Base-by-base conservation (phyloP, 2,888 invertebrate species). In the Shargacucullia verbasci region DNA sequence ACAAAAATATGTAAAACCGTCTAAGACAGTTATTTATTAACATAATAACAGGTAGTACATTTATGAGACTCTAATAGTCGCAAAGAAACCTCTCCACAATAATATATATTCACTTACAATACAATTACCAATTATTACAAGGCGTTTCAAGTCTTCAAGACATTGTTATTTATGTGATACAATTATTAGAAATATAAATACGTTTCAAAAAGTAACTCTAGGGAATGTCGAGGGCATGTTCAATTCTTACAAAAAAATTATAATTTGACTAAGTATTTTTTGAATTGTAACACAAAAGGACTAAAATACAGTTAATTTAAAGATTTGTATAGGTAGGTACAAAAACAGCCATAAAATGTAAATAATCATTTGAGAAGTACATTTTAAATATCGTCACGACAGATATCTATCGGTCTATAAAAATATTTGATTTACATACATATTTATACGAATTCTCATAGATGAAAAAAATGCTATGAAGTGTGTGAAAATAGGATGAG, bases 1-100 rank as follows among this genome's bases (percentile, higher is more conserved):
- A 85, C 84, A 73, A 78, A 79, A 78, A 63, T 67, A 41, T 64
- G 44, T 55, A 53, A 41, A 59, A 58, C 59, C 50, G 61, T 73
- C 60, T 65, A 64, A 58, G 71, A 74, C 34, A 73, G 61, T 56
- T 59, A 25, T 47, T 64, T 65, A 58, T 45, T 61, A 54, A 71
- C 50, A 65, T 63, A 65, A 73, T 61, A 72, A 62, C 54, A 68
- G 53, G 48, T 60, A 62, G 60, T 70, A 70, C 53, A 68, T 70
- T 38, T 56, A 55, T 15, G 43, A 31, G 61, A 59, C 43, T 39
- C 34, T 56, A 60, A 44, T 59, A 75, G 52, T 25, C 63, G 49
- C 57, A 64, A 41, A 60, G 38, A 64, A 56, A 58, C 45, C 13
- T 58, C 52, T 65, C 34, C 59, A 59, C 39, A 60, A 20, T 20